Evolutionary conservation across 2,888 invertebrate genomes (phyloP), one percentile per base, ranked within the genome.

Genomic region (Acleris sparsana): DNA sequence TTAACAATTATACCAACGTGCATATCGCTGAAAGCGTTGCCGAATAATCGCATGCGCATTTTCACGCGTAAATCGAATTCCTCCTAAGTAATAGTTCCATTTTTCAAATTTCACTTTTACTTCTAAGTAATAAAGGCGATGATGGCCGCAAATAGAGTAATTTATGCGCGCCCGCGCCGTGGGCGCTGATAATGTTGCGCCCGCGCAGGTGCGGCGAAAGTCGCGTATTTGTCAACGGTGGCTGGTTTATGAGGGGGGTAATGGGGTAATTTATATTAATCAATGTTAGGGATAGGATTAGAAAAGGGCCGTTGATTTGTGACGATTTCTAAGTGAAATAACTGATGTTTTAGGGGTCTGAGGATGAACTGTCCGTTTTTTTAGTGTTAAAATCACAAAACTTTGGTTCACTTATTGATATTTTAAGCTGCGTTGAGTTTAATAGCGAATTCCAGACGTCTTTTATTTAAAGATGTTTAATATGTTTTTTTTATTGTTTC

Each of bases 161-260:
- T 78, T 81, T 75, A 74, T 73, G 71, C 73, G 73, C 71, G 75
- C 39, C 39, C 33, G 33, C 33, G 78, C 83, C 75, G 73, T 73
- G 68, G 78, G 81, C 77, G 80, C 76, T 76, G 70, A 71, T 76
- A 78, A 80, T 75, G 72, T 82, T 84, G 87, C 84, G 82, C 80
- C 48, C 56, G 76, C 79, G 81, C 84, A 80, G 65, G 66, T 57
- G 61, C 66, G 57, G 87, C 81, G 88, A 88, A 88, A 88, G 87
- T 86, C 72, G 76, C 80, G 76, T 78, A 86, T 88, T 88, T 88
- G 87, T 88, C 87, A 88, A 86, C 60, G 55, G 65, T 46, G 49
- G 64, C 65, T 66, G 39, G 33, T 66, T 65, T 66, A 65, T 61
- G 55, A 55, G 56, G 46, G 29, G 16, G 39, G 51, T 62, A 66